These are phyloP conservation scores for Pseudolycoriella hygida DNA, from an alignment of 2,888 invertebrate species.

Conservation along the genomic window DNA sequence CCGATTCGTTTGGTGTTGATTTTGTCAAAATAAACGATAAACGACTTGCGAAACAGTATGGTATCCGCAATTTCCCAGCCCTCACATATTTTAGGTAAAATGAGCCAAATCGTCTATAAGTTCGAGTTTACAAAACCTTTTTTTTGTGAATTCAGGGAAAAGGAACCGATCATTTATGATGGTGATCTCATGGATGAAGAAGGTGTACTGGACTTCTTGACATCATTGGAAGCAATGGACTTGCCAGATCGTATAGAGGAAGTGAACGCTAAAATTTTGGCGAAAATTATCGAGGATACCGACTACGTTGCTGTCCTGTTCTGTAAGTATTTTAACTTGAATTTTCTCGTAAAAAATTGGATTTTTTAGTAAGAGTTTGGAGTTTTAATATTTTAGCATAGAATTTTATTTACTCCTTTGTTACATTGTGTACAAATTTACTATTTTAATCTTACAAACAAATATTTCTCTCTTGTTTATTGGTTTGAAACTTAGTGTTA, in stretches of 20 bases:
- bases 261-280: slow-evolving; percentile 77
- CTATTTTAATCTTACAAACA: not conserved
- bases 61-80: slow-evolving; percentile 88
- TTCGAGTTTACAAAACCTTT: too few species aligned
- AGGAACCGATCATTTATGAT: slow-evolving; percentile 91
- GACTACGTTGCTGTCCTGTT: slow-evolving; percentile 85
- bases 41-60: slow-evolving; percentile 89
- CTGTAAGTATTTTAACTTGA: slow-evolving; percentile 50
- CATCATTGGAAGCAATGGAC: slow-evolving; percentile 88
- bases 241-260: slow-evolving; percentile 89
- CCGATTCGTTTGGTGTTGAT: slow-evolving; percentile 85
- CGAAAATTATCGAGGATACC: slow-evolving; percentile 80
- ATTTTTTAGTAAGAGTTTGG: too few species aligned
- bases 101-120: not conserved
- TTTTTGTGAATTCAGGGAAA: slow-evolving; percentile 42
- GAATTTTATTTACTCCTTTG: too few species aligned
- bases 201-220: slow-evolving; percentile 80
- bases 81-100: slow-evolving; percentile 69
- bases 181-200: slow-evolving; percentile 94
- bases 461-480: not conserved
- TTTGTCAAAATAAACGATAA: slow-evolving; percentile 94
- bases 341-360: not conserved
- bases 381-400: not conserved
- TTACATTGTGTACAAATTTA: not conserved
- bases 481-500: not conserved